Evolutionary conservation across 2,888 invertebrate species (phyloP).

Genomic region (Cantharis nigra): DNA sequence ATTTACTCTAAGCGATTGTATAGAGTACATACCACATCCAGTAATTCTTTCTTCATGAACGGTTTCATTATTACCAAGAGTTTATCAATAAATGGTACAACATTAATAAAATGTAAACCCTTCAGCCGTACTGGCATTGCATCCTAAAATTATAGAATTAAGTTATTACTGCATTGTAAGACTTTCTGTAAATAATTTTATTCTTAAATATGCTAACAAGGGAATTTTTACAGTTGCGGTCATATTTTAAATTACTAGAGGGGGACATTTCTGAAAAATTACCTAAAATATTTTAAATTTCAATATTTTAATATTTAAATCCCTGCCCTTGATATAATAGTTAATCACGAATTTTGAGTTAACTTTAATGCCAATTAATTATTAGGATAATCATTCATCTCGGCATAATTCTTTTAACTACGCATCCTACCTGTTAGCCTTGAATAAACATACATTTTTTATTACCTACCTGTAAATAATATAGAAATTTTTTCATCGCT

Average conservation of each 20-base stretch:
- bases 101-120: slow-evolving; percentile 72
- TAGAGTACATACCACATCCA: slow-evolving; percentile 38
- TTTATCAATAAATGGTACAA: slow-evolving; percentile 72
- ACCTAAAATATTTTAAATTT: too few species aligned
- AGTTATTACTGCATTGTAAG: too few species aligned
- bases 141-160: slow-evolving; percentile 29
- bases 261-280: too few species aligned
- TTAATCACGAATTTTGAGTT: too few species aligned
- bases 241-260: too few species aligned
- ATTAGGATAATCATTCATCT: not conserved
- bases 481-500: slow-evolving; percentile 67
- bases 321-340: too few species aligned
- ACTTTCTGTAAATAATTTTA: too few species aligned
- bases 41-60: slow-evolving; percentile 72
- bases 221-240: too few species aligned
- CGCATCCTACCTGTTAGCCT: not conserved
- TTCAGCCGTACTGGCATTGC: slow-evolving; percentile 67
- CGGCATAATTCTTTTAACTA: not conserved
- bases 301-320: too few species aligned
- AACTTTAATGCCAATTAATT: not conserved
- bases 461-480: slow-evolving; percentile 66
- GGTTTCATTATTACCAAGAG: slow-evolving; percentile 71
- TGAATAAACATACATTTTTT: not conserved
- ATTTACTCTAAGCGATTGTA: not conserved
- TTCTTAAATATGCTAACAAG: too few species aligned